Conservation (phyloP, 2,888 invertebrate genomes). For the Caenorhabditis angaria region DNA sequence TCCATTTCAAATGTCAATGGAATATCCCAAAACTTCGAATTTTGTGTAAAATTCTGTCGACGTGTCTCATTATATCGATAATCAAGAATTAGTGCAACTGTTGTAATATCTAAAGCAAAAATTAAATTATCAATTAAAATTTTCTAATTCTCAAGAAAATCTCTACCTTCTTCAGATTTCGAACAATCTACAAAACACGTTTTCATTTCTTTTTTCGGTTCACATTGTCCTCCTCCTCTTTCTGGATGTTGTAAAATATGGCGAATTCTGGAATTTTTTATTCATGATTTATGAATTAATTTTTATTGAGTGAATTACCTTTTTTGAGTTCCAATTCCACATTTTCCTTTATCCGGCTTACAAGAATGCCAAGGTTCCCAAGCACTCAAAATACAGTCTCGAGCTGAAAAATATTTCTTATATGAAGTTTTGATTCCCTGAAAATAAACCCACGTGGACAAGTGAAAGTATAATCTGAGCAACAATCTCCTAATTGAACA, state of each 20-base stretch:
- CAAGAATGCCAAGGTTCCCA: conserved; percentile 62
- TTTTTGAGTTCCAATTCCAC: conserved; percentile 55
- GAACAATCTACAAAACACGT: conserved; percentile 59
- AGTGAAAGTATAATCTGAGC: conserved; percentile 64
- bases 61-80: conserved; percentile 59
- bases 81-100: conserved; percentile 66
- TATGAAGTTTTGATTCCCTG: neutral
- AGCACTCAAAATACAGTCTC: conserved; percentile 58
- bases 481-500: conserved; percentile 63
- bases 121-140: neutral
- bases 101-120: conserved; percentile 56
- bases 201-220: conserved; percentile 51
- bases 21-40: conserved; percentile 50
- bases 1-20: conserved; percentile 39
- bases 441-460: conserved; percentile 60
- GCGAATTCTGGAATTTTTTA: conserved; percentile 17
- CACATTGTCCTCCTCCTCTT: conserved; percentile 57
- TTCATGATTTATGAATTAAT: conserved; percentile 8
- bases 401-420: conserved; percentile 44
- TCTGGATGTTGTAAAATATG: conserved; percentile 40
- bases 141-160: neutral
- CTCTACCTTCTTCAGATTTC: conserved; percentile 16
- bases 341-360: conserved; percentile 48
- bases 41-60: conserved; percentile 27
- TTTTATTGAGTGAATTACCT: neutral